Evolutionary conservation across 2,797 vertebrate genomes (phyloP).

Genomic region (Sebastes itinus): DNA sequence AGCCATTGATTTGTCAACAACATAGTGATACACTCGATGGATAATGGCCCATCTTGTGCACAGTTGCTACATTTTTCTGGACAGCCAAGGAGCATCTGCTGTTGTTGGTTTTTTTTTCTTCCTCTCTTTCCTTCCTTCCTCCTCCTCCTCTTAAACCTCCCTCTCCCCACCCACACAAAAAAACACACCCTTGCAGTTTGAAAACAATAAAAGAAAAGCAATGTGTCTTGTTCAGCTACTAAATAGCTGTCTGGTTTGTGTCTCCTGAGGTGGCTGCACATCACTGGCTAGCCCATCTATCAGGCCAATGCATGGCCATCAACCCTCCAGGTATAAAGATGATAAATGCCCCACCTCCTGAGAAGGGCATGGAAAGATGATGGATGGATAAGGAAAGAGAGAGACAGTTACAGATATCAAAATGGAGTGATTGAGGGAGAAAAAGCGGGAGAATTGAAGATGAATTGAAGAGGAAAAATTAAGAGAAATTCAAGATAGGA

Average conservation of each 20-base stretch:
- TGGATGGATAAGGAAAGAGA: slow-evolving; percentile 59
- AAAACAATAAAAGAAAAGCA: slow-evolving; percentile 84
- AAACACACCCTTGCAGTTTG: slow-evolving; percentile 69
- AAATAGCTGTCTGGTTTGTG: slow-evolving; percentile 85
- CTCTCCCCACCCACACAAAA: slow-evolving; percentile 41
- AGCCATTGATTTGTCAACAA: slow-evolving; percentile 81
- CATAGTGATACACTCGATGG: slow-evolving; percentile 73
- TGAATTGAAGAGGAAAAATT: not conserved
- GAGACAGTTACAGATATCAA: slow-evolving; percentile 52
- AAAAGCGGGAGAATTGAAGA: slow-evolving; percentile 8
- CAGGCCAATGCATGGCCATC: slow-evolving; percentile 71
- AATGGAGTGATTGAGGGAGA: slow-evolving; percentile 43
- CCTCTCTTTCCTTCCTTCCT: slow-evolving; percentile 16
- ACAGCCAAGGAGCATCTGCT: slow-evolving; percentile 64
- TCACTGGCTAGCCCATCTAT: slow-evolving; percentile 80
- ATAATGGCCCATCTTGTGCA: slow-evolving; percentile 73
- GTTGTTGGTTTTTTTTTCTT: slow-evolving; percentile 26
- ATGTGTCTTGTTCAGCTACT: slow-evolving; percentile 85
- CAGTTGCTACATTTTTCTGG: slow-evolving; percentile 70
- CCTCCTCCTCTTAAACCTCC: slow-evolving; percentile 34
- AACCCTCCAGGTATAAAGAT: slow-evolving; percentile 80
- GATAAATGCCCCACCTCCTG: slow-evolving; percentile 77
- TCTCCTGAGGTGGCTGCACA: slow-evolving; percentile 83
- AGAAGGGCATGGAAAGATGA: slow-evolving; percentile 62
- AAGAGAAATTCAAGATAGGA: slow-evolving; percentile 2